These are phyloP conservation scores for Passer domesticus DNA, from an alignment of 2,113 vertebrate species.

Conservation along the genomic window DNA sequence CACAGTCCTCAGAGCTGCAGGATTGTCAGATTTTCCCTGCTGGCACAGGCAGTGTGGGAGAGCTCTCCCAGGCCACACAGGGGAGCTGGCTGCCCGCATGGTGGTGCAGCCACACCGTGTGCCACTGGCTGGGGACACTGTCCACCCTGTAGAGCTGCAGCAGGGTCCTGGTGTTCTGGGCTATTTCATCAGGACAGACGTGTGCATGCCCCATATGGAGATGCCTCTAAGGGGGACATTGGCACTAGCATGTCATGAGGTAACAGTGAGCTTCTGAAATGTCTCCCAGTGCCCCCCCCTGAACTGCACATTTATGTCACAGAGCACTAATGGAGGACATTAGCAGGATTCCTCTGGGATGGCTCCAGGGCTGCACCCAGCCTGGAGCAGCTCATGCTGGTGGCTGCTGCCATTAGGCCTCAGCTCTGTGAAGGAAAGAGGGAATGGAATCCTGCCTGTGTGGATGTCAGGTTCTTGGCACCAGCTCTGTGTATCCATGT, in stretches of 20 bases:
- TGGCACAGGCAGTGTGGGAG: not conserved
- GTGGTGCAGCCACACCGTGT: not conserved
- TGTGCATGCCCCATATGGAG: not conserved
- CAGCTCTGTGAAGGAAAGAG: not conserved
- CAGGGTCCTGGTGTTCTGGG: not conserved
- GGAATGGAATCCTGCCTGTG: not conserved
- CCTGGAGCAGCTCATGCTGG: rapidly evolving
- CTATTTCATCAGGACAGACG: not conserved
- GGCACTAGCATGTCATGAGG: not conserved
- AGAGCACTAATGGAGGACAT: not conserved
- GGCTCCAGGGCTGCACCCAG: not conserved
- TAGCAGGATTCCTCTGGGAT: not conserved
- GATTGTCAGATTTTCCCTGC: not conserved
- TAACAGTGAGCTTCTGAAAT: not conserved
- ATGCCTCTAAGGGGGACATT: not conserved
- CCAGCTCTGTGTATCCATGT: rapidly evolving
- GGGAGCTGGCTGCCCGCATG: not conserved
- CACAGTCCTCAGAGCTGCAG: not conserved
- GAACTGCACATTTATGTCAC: not conserved
- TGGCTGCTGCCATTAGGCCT: not conserved
- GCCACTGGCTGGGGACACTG: not conserved
- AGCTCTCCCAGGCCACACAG: not conserved
- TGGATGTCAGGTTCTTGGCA: not conserved
- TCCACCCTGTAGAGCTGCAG: not conserved
- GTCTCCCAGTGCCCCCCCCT: not conserved